Conservation (phyloP, 2,113 vertebrate species). For the Brachionichthys hirsutus region DNA sequence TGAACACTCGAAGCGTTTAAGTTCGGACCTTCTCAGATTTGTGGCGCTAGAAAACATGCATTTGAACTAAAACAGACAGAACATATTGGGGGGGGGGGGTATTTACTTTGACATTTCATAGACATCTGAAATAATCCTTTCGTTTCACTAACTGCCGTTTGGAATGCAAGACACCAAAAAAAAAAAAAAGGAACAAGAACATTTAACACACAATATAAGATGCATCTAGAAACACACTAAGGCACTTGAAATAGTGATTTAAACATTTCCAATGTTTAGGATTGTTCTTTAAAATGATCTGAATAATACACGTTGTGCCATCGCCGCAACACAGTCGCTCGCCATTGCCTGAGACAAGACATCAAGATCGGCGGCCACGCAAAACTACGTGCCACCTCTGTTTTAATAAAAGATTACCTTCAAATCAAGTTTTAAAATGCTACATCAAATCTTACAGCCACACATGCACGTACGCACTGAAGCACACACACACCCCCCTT, state of each 20-base stretch:
- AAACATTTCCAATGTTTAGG: slow-evolving; percentile 44
- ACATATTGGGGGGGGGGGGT: slow-evolving; percentile 5
- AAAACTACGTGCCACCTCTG: slow-evolving; percentile 1
- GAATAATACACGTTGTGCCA: slow-evolving; percentile 3
- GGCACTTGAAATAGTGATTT: slow-evolving; percentile 68
- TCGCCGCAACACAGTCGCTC: slow-evolving; percentile 33
- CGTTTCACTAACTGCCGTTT: slow-evolving; percentile 6
- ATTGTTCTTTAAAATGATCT: slow-evolving; percentile 51
- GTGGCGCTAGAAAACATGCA: slow-evolving; percentile 57
- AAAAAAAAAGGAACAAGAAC: slow-evolving; percentile 55
- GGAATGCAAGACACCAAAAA: too few species aligned
- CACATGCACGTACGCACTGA: slow-evolving; percentile 7
- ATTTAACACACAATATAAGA: slow-evolving; percentile 54
- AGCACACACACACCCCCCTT: slow-evolving; percentile 18
- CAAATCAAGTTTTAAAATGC: slow-evolving; percentile 65
- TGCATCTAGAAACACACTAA: slow-evolving; percentile 67
- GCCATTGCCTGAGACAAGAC: slow-evolving; percentile 50
- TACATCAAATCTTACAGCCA: slow-evolving; percentile 57
- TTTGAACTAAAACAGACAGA: slow-evolving; percentile 35
- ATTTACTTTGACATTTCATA: slow-evolving; percentile 22
- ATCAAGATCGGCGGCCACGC: slow-evolving; percentile 26
- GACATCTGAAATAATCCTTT: background rate
- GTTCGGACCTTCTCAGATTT: slow-evolving; percentile 5
- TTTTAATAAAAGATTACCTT: slow-evolving; percentile 36
- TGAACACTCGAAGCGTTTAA: too few species aligned